Evolutionary conservation across 2,888 invertebrate species (phyloP), one percentile per base, ranked within the genome.

Genomic region (Synergus itoensis): DNA sequence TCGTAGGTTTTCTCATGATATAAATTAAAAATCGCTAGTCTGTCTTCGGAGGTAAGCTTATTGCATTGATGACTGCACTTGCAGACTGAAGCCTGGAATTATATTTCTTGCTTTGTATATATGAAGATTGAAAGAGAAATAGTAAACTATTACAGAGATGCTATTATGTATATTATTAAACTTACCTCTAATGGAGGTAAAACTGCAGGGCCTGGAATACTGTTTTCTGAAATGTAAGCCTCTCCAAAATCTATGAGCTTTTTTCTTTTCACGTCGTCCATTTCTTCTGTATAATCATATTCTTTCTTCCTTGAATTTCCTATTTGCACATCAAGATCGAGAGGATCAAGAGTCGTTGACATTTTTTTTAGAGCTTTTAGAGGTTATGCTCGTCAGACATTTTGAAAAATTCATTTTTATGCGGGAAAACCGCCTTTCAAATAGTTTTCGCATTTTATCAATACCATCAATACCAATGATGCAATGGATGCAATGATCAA

Each of bases 31-130:
- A 73, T 45, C 3, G 28, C 11, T 36, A 28, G 16, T 53, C 11
- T 73, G 11, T 73, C 73, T n/a, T 73, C 48, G 16, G n/a, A 3
- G 4, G 73, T 73, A 53, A 73, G 73, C 36, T 36, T 73, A 53
- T 73, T 48, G 53, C 73, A 73, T 73, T 73, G 73, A 28, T 73
- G 73, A 73, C 73, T 73, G 73, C 73, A 73, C 36, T 73, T 73
- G 36, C 73, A 73, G 11, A 73, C 48, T 73, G 48, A 36, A 36
- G 36, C 48, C 73, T 73, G 48, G 5, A 73, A 73, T 28, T 53
- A 21, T 21, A 60, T 60, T 64, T 64, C 40, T 41, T 64, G 5
- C 40, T n/a, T 40, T 41, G 21, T 28, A 28, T 28, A 1, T 21
- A 21, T 62, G 28, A 11, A 62, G 14, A 9, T 62, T 8, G 62